Conservation (phyloP, 2,888 invertebrate species). For the Eremobia ochroleuca region DNA sequence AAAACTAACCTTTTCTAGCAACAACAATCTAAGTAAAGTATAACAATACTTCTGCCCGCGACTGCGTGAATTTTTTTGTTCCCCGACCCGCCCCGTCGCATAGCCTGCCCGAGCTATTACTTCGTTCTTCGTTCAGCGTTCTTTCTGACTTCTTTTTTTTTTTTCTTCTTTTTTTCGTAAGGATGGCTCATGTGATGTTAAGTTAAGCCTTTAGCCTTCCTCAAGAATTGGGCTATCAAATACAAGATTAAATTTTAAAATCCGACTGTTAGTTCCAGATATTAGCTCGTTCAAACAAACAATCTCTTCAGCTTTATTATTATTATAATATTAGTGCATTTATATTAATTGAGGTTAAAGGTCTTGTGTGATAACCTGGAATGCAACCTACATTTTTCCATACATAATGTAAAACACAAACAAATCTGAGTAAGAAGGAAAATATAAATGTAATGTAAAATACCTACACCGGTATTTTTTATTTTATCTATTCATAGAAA, state of each 20-base stretch:
- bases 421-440: conserved; percentile 14
- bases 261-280: background rate
- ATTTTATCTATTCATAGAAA: conserved; percentile 58
- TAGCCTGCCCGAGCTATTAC: too few relatives aligned
- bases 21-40: too few relatives aligned
- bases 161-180: too few relatives aligned
- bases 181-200: too few relatives aligned
- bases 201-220: background rate
- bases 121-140: too few relatives aligned
- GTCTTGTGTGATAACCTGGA: background rate
- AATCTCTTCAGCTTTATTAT: too few relatives aligned
- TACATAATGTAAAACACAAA: background rate
- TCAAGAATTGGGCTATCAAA: background rate
- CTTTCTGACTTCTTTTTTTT: too few relatives aligned
- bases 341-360: background rate
- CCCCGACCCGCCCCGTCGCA: too few relatives aligned
- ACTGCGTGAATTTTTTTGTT: too few relatives aligned
- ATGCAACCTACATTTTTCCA: background rate
- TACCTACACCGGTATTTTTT: conserved; percentile 10
- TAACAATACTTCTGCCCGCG: too few relatives aligned
- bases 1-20: too few relatives aligned
- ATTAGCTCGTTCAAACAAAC: background rate
- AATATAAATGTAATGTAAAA: conserved; percentile 16
- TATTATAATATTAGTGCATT: too few relatives aligned
- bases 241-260: background rate